These are phyloP conservation scores for Baccha elongata DNA, from an alignment of 2,888 invertebrate genomes.

Conservation along the genomic window DNA sequence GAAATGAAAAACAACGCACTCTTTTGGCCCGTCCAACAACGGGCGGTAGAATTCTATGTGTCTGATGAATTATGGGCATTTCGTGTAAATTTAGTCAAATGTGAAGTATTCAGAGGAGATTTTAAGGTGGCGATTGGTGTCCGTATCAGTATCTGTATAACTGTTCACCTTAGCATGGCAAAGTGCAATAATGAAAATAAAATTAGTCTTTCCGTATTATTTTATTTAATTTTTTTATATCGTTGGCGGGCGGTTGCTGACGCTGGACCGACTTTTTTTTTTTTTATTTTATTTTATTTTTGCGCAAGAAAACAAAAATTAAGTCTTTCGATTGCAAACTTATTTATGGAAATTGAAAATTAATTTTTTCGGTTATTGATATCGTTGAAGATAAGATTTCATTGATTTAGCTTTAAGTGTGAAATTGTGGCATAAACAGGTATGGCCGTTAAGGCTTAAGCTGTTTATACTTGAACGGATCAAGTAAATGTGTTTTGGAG, in stretches of 20 bases:
- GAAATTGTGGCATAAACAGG: constrained; percentile 44
- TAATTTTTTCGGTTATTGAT: constrained; percentile 69
- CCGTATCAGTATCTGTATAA: constrained; percentile 15
- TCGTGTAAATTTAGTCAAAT: constrained; percentile 69
- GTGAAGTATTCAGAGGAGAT: constrained; percentile 57
- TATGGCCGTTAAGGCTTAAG: constrained; percentile 40
- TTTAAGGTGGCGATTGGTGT: constrained; percentile 63
- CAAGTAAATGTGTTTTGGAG: constrained; percentile 47
- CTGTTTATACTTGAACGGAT: constrained; percentile 37
- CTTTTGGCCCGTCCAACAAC: no score
- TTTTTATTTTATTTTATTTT: not conserved
- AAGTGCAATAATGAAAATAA: constrained; percentile 68
- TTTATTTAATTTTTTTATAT: constrained; percentile 38
- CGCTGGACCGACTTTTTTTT: not conserved
- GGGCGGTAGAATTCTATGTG: constrained; percentile 37
- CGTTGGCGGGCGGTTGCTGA: not conserved
- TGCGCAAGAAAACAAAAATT: constrained; percentile 43
- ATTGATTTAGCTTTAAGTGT: constrained; percentile 54
- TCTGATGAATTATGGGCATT: constrained; percentile 67
- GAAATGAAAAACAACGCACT: constrained; percentile 38
- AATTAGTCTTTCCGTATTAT: constrained; percentile 54
- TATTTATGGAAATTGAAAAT: constrained; percentile 70
- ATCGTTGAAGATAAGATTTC: constrained; percentile 65
- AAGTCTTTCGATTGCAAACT: constrained; percentile 54
- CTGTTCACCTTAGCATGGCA: constrained; percentile 33